Conservation (phyloP, 2,113 vertebrate species). For the Andinoacara biseriatus region DNA sequence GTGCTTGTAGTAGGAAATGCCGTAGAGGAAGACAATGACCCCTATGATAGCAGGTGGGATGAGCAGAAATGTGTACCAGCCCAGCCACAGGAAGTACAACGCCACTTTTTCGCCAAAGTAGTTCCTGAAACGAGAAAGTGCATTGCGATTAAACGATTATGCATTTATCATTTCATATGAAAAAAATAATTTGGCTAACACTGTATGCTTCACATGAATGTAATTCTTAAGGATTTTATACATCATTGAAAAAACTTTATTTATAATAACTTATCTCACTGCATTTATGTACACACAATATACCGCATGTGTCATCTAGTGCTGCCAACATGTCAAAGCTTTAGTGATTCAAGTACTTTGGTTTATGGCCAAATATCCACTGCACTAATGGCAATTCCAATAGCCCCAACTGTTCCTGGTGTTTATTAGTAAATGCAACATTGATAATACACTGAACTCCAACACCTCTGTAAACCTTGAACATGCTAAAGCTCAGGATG, state of each 20-base stretch:
- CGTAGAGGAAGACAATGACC: conserved; percentile 82
- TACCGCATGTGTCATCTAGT: background rate
- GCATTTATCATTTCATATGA: background rate
- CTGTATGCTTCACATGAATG: background rate
- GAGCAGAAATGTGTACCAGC: conserved; percentile 94
- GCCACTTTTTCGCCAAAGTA: conserved; percentile 97
- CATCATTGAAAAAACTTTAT: background rate
- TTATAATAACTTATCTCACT: background rate
- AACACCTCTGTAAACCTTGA: background rate
- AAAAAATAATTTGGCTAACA: background rate
- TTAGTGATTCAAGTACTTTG: background rate
- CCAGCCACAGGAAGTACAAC: conserved; percentile 93
- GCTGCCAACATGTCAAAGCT: background rate
- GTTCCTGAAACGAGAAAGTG: conserved; percentile 73
- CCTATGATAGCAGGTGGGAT: conserved; percentile 80
- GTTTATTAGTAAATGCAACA: background rate
- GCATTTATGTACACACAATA: background rate
- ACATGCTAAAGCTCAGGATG: background rate
- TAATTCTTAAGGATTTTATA: background rate
- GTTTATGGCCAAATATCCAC: background rate
- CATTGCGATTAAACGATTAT: conserved; percentile 60
- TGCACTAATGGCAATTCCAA: background rate
- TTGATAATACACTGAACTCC: background rate
- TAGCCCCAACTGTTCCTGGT: background rate
- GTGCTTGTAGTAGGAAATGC: conserved; percentile 81